These are phyloP conservation scores for Sebastes hopkinsi DNA, from an alignment of 2,797 vertebrate genomes.

Conservation along the genomic window DNA sequence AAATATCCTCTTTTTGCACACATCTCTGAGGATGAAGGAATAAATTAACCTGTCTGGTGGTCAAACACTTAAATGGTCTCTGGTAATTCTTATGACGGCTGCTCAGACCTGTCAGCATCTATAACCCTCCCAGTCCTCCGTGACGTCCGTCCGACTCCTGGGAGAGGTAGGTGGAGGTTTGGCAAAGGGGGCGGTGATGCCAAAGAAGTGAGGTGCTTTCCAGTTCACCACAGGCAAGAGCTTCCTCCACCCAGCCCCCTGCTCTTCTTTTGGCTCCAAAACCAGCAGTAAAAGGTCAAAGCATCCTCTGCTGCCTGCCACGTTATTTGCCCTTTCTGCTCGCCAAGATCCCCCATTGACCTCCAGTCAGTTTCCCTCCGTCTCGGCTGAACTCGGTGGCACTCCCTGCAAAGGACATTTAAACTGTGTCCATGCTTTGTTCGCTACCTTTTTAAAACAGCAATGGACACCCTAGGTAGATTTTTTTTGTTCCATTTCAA, in stretches of 20 bases:
- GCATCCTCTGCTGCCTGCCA: conserved; percentile 52
- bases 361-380: conserved; percentile 47
- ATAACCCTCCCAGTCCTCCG: neutral
- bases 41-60: neutral
- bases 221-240: conserved; percentile 41
- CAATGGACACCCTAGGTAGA: neutral
- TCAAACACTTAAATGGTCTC: neutral
- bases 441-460: neutral
- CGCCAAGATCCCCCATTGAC: conserved; percentile 68
- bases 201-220: conserved; percentile 37
- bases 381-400: conserved; percentile 3
- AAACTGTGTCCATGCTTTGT: neutral
- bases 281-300: conserved; percentile 72
- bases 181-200: conserved; percentile 17
- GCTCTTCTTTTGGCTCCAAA: conserved; percentile 58
- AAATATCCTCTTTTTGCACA: neutral
- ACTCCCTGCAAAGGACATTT: conserved; percentile 27
- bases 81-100: conserved; percentile 26
- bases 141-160: conserved; percentile 10
- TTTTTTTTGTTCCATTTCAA: neutral
- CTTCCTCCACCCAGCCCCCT: conserved; percentile 36
- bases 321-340: conserved; percentile 66
- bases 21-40: neutral
- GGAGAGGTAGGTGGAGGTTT: conserved; percentile 8
- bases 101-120: conserved; percentile 23